A percentile compares a stretch with the other conserved stretches of the same genome.
Conservation (phyloP, 2,797 vertebrate genomes). For the Pempheris klunzingeri region DNA sequence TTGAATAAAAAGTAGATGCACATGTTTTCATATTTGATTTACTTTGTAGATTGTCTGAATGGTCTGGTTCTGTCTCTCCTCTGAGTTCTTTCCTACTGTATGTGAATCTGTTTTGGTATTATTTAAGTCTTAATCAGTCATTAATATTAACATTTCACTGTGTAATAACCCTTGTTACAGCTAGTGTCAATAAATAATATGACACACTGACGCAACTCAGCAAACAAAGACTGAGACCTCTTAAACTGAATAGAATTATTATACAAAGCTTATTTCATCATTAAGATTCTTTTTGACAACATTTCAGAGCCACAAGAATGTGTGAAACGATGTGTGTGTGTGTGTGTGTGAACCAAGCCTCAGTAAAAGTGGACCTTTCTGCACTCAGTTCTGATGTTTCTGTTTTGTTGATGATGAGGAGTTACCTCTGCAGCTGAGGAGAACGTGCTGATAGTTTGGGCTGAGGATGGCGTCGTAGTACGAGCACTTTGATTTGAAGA, state of each 20-base stretch:
- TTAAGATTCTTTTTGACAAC: background rate
- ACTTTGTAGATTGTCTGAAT: too few species aligned
- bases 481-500: constrained; percentile 74
- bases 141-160: background rate
- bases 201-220: background rate
- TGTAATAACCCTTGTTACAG: background rate
- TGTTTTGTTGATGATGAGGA: background rate
- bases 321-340: too few species aligned
- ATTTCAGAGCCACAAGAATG: background rate
- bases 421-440: constrained; percentile 83
- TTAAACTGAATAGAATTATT: background rate
- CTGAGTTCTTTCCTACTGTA: too few species aligned
- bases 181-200: background rate
- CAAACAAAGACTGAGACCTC: background rate
- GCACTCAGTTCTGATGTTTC: background rate
- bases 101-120: too few species aligned
- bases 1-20: background rate
- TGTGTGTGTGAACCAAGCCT: too few species aligned
- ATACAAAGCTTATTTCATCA: background rate
- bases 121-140: too few species aligned
- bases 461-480: constrained; percentile 76
- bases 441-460: constrained; percentile 62
- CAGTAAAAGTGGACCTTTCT: too few species aligned
- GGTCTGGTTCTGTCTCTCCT: too few species aligned
- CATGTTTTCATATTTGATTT: too few species aligned